Percentiles rank a stretch among this genome's conserved stretches.
Evolutionary conservation across 2,888 invertebrate species (phyloP).

Genomic region (Pogonocherus hispidulus): DNA sequence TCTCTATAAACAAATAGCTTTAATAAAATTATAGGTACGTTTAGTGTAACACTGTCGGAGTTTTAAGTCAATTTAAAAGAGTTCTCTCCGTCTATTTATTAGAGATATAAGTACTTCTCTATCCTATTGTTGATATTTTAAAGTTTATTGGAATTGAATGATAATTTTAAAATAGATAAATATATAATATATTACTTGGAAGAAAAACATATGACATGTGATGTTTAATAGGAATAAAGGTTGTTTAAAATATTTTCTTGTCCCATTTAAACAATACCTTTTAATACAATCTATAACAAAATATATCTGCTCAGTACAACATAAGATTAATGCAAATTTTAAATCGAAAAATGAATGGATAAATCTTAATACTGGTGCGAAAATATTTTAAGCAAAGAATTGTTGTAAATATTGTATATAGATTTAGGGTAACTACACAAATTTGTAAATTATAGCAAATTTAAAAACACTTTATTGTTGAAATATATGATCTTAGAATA

Average conservation of each 20-base stretch:
- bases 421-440: slow-evolving; percentile 59
- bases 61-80: slow-evolving; percentile 65
- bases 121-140: slow-evolving; percentile 68
- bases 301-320: slow-evolving; percentile 37
- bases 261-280: neutral
- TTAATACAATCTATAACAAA: slow-evolving; percentile 34
- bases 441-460: slow-evolving; percentile 66
- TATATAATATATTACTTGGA: slow-evolving; percentile 30
- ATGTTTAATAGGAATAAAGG: slow-evolving; percentile 54
- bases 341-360: slow-evolving; percentile 29
- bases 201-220: slow-evolving; percentile 59
- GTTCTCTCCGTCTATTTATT: slow-evolving; percentile 65
- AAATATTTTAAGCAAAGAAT: slow-evolving; percentile 62
- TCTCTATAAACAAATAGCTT: slow-evolving; percentile 36
- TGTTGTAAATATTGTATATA: slow-evolving; percentile 66
- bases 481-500: slow-evolving; percentile 65
- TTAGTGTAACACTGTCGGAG: slow-evolving; percentile 54
- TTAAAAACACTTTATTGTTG: slow-evolving; percentile 66
- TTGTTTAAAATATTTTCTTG: slow-evolving; percentile 63
- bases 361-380: slow-evolving; percentile 32
- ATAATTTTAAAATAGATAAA: slow-evolving; percentile 48
- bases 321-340: slow-evolving; percentile 28
- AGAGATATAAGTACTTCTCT: slow-evolving; percentile 61
- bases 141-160: slow-evolving; percentile 66
- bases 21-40: slow-evolving; percentile 34